Base-by-base conservation (phyloP, 1,140 invertebrate species). In the Gonatopus flavifemur region DNA sequence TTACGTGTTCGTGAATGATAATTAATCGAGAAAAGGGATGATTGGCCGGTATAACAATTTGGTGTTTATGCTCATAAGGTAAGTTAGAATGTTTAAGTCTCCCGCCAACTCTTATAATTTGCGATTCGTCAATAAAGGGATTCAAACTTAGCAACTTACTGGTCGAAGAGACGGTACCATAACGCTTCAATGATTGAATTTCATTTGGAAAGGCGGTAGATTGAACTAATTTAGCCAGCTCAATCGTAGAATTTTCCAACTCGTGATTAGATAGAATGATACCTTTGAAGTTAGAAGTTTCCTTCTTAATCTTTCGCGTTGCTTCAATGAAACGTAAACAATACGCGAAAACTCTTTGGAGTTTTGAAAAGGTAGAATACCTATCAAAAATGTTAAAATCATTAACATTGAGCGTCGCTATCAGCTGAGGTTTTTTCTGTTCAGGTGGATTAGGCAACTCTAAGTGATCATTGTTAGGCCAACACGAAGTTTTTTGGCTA, bases 1-100 rank as follows among this genome's bases (percentile, higher is more conserved):
- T 18, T 12, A 24, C 25, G 32, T 66, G 50, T 16, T 9, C 12
- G 3, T 44, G 3, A 18, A 5, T n/a, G 13, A 32, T 44, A 31
- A 44, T 44, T 15, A 44, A 25, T 3, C 5, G 15, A 10, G 13
- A 31, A 19, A 44, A 12, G 3, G 6, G 28, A 32, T 35, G 20
- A 8, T 35, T 33, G 12, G 6, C 12, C 6, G 25, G 25, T 7
- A 28, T 6, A 28, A 28, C 6, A 7, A 28, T 28, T 7, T 16
- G 31, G 16, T 36, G 32, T 18, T 24, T 33, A 3, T 45, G 32
- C 24, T 3, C 10, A 21, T 32, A n/a, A 12, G 22, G 10, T 32
- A 31, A 8, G 6, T 12, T 15, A 15, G 41, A 31, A 13, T 31
- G 12, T 32, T 33, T 9, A 18, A 44, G 32, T 31, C 41, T 15